Evolutionary conservation across 2,888 invertebrate genomes (phyloP).

Genomic region (Thysanoteuthis rhombus): DNA sequence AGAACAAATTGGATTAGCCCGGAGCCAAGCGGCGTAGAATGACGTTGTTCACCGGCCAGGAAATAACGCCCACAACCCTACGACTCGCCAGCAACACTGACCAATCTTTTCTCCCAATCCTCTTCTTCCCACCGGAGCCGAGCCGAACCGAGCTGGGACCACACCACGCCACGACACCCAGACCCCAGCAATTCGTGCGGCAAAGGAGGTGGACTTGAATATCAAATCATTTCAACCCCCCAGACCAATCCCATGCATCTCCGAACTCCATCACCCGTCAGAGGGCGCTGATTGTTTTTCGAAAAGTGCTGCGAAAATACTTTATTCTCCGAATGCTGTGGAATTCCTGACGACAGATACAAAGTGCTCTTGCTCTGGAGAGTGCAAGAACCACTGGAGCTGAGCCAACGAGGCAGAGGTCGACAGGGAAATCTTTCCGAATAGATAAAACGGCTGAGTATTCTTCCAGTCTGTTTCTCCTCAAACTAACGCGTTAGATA

Average conservation of each 20-base stretch:
- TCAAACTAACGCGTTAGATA: too few relatives aligned
- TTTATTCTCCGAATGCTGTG: neutral
- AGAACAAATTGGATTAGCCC: conserved; percentile 12
- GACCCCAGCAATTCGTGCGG: neutral
- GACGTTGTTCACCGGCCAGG: neutral
- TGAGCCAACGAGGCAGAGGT: neutral
- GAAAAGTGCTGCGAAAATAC: neutral
- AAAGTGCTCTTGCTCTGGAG: neutral
- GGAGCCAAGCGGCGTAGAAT: conserved; percentile 12
- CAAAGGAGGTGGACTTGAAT: neutral
- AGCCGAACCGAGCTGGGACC: neutral
- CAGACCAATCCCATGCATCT: neutral
- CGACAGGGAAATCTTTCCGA: too few relatives aligned
- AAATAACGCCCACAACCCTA: neutral
- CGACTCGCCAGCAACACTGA: neutral
- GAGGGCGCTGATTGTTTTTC: neutral
- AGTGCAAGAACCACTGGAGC: neutral
- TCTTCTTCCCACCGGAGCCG: neutral
- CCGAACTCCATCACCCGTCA: neutral
- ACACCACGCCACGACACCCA: neutral
- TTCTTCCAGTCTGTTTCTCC: neutral
- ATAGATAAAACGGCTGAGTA: neutral
- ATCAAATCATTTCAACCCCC: neutral
- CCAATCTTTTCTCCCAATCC: neutral
- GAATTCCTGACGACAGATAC: neutral